These are phyloP conservation scores for Tipula confusa DNA, from an alignment of 2,888 invertebrate species.

Conservation along the genomic window DNA sequence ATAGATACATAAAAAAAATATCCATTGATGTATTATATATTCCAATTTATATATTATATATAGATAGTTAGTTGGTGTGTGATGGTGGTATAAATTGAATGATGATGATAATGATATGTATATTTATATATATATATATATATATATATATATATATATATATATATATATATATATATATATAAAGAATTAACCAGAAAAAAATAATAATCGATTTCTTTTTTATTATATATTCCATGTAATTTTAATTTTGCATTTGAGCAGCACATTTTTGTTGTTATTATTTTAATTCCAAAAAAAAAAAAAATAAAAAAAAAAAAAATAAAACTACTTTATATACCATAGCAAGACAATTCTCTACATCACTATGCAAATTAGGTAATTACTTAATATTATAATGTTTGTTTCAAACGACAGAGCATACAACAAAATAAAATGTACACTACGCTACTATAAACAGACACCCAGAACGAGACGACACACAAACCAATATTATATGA, in stretches of 20 bases:
- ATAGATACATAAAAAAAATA: not conserved
- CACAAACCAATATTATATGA: not conserved
- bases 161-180: no score
- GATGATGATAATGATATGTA: not conserved
- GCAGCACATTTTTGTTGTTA: not conserved
- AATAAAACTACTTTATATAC: no score
- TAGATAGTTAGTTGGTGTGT: not conserved
- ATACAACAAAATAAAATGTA: not conserved
- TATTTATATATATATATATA: no score
- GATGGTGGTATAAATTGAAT: not conserved
- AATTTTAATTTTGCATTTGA: not conserved
- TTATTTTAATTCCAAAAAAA: no score
- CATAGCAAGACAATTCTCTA: not conserved
- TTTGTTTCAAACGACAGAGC: not conserved
- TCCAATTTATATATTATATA: no score
- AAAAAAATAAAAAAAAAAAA: no score
- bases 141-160: no score
- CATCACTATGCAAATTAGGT: not conserved
- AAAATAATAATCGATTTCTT: not conserved
- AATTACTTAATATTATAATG: slow-evolving; percentile 3
- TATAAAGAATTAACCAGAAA: not conserved
- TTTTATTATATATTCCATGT: not conserved
- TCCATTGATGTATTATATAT: not conserved
- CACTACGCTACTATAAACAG: not conserved
- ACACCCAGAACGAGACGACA: not conserved